These are phyloP conservation scores for Pseudopipra pipra DNA, from an alignment of 2,113 vertebrate species.

Conservation along the genomic window DNA sequence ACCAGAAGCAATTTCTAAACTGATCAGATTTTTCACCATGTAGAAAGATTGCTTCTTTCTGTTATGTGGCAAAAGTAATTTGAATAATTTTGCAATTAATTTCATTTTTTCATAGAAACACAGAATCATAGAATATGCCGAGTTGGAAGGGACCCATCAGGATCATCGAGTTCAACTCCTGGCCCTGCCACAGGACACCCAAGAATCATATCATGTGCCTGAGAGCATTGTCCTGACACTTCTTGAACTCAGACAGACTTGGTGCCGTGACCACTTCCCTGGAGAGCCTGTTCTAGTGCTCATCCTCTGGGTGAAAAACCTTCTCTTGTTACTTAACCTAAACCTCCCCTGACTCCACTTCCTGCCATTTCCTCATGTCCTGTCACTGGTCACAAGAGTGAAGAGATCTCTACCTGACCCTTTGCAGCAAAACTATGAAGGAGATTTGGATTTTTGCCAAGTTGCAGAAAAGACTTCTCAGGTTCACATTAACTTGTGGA, in stretches of 20 bases:
- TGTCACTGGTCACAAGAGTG: background rate
- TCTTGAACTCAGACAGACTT: background rate
- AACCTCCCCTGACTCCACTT: background rate
- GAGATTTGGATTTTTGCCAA: background rate
- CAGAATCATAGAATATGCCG: background rate
- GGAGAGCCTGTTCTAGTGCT: background rate
- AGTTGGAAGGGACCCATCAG: background rate
- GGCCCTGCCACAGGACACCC: background rate
- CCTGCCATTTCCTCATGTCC: fast-evolving
- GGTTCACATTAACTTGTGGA: background rate
- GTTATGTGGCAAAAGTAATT: background rate
- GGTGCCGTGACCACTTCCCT: background rate
- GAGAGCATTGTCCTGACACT: background rate
- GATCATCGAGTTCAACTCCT: background rate
- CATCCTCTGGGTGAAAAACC: background rate
- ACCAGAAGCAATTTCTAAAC: background rate
- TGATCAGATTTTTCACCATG: background rate
- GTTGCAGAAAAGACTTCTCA: background rate
- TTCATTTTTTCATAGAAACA: background rate
- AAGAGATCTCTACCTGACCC: background rate
- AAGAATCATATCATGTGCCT: background rate
- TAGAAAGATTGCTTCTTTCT: background rate
- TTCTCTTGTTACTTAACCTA: no score
- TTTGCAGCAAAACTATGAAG: background rate
- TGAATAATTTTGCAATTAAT: background rate